Conservation (phyloP, 2,113 vertebrate species). For the Syngnathus typhle region DNA sequence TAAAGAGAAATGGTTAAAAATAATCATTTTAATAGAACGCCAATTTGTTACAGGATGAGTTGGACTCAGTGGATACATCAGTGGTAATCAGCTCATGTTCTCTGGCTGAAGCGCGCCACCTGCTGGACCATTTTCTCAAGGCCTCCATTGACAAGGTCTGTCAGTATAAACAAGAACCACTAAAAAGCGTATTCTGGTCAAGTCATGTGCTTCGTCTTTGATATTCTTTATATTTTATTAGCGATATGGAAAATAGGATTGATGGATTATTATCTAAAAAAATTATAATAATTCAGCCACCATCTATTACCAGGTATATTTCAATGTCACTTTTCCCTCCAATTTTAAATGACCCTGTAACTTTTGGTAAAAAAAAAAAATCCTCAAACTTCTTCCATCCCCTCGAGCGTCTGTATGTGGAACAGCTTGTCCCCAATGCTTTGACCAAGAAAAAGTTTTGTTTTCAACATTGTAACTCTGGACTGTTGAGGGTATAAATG, state of each 20-base stretch:
- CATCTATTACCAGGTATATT: too few species aligned
- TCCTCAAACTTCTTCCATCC: not conserved
- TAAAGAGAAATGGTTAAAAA: not conserved
- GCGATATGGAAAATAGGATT: too few species aligned
- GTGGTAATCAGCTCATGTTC: slow-evolving; percentile 98
- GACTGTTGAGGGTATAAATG: too few species aligned
- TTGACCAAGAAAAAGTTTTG: not conserved
- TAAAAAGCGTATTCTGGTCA: not conserved
- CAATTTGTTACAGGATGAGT: slow-evolving; percentile 78
- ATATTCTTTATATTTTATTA: too few species aligned
- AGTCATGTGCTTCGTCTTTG: not conserved
- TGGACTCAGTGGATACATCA: slow-evolving; percentile 93
- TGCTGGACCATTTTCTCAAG: slow-evolving; percentile 93
- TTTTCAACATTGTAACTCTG: too few species aligned
- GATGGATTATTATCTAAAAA: too few species aligned
- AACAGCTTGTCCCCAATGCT: not conserved
- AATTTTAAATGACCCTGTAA: not conserved
- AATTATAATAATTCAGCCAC: too few species aligned
- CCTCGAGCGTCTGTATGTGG: not conserved
- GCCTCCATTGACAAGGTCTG: slow-evolving; percentile 92
- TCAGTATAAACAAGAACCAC: not conserved
- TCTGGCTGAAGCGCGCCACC: slow-evolving; percentile 87
- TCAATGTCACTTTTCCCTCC: not conserved
- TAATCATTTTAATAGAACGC: not conserved
- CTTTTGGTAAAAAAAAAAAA: not conserved